A percentile compares a stretch with the other conserved stretches of the same genome.
These are phyloP conservation scores for Jordanella pulchra DNA, from an alignment of 2,797 vertebrate genomes.

Conservation along the genomic window DNA sequence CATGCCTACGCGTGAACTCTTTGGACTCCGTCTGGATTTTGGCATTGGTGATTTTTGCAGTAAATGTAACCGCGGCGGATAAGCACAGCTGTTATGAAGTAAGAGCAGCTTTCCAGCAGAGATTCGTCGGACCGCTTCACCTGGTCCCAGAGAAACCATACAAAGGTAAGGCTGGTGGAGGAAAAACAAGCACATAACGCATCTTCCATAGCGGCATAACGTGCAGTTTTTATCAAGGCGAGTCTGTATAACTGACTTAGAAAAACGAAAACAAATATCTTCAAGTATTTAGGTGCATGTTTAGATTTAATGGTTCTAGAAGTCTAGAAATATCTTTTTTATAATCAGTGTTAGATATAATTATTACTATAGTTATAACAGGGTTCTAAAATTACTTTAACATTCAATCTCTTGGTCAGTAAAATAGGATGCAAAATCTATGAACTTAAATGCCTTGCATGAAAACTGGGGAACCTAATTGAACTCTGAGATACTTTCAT, in stretches of 20 bases:
- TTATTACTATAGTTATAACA: too few species aligned
- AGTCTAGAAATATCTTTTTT: background rate
- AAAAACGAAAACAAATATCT: background rate
- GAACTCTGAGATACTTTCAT: too few species aligned
- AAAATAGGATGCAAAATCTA: too few species aligned
- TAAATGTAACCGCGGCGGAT: slow-evolving; percentile 52
- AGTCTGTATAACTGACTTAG: background rate
- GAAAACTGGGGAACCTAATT: too few species aligned
- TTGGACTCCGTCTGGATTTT: slow-evolving; percentile 71
- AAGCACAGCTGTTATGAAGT: slow-evolving; percentile 92
- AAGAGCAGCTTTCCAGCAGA: slow-evolving; percentile 88
- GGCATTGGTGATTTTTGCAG: slow-evolving; percentile 59
- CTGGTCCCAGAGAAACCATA: slow-evolving; percentile 89
- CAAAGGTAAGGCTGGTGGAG: slow-evolving; percentile 82
- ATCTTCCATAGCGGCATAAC: background rate
- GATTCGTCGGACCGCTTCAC: slow-evolving; percentile 86
- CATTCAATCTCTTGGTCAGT: too few species aligned
- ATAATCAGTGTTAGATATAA: too few species aligned
- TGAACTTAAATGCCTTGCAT: too few species aligned
- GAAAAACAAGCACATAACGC: background rate
- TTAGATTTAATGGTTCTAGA: background rate
- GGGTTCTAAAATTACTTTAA: too few species aligned
- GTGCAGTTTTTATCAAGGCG: background rate
- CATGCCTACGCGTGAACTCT: slow-evolving; percentile 75
- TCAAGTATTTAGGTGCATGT: too few species aligned